These are phyloP conservation scores for Erinaceus europaeus DNA, from an alignment of 2,113 vertebrate species.

Conservation along the genomic window DNA sequence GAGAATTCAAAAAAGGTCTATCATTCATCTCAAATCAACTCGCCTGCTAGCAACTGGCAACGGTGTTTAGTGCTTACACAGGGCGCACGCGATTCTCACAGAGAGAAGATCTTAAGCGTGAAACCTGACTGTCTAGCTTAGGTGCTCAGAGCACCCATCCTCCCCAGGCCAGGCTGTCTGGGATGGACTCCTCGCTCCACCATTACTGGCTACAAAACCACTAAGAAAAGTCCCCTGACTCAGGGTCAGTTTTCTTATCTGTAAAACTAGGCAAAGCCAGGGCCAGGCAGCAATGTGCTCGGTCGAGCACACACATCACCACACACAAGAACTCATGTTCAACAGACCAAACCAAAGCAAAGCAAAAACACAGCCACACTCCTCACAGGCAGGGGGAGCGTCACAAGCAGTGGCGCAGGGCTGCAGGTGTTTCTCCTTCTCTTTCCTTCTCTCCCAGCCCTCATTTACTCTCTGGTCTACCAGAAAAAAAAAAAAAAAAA, in stretches of 20 bases:
- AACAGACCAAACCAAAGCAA: too few relatives aligned
- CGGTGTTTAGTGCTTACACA: constrained; percentile 34
- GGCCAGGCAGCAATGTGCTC: too few relatives aligned
- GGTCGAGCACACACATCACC: too few relatives aligned
- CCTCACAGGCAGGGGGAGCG: too few relatives aligned
- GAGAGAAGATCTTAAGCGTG: constrained; percentile 8
- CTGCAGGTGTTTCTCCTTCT: too few relatives aligned
- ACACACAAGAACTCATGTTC: too few relatives aligned
- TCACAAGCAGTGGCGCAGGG: too few relatives aligned
- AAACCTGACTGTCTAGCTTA: neutral
- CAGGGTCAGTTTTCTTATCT: constrained; percentile 16
- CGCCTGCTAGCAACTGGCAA: constrained; percentile 31
- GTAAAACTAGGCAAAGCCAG: neutral
- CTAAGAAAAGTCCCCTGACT: neutral
- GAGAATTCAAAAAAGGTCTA: constrained; percentile 68
- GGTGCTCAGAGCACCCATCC: neutral
- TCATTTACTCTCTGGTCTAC: too few relatives aligned
- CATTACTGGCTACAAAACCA: neutral
- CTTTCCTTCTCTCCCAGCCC: too few relatives aligned
- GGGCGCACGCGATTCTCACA: constrained; percentile 40
- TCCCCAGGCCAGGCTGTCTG: neutral
- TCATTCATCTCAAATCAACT: constrained; percentile 69
- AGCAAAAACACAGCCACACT: too few relatives aligned
- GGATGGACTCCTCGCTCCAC: neutral
- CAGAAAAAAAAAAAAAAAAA: too few relatives aligned